These are phyloP conservation scores for Eudemis profundana DNA, from an alignment of 2,888 invertebrate species.

Conservation along the genomic window DNA sequence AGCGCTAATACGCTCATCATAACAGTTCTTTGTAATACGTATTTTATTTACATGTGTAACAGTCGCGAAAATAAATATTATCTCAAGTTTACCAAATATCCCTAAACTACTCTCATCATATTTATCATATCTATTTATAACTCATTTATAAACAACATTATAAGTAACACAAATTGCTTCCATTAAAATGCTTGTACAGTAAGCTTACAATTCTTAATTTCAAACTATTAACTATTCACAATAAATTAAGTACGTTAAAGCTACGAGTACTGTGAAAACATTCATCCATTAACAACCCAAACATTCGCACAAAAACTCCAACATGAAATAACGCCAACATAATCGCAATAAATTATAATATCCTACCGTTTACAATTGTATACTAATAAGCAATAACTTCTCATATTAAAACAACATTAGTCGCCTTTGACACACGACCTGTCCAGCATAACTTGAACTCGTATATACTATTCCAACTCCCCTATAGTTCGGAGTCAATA, in stretches of 20 bases:
- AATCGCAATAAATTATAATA: constrained; percentile 59
- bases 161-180: too few relatives aligned
- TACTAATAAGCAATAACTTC: constrained; percentile 73
- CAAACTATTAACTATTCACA: not conserved
- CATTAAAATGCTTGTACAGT: too few relatives aligned
- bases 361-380: constrained; percentile 64
- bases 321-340: constrained; percentile 12
- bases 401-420: constrained; percentile 74
- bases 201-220: too few relatives aligned
- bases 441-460: constrained; percentile 56
- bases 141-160: too few relatives aligned
- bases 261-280: not conserved
- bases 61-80: too few relatives aligned
- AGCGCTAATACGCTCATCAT: too few relatives aligned
- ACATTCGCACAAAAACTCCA: not conserved
- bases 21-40: too few relatives aligned
- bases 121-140: too few relatives aligned
- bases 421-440: constrained; percentile 64
- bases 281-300: not conserved
- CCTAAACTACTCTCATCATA: too few relatives aligned
- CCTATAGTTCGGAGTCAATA: constrained; percentile 44
- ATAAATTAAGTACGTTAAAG: not conserved
- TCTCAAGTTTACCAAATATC: too few relatives aligned
- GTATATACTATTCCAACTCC: constrained; percentile 32
- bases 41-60: too few relatives aligned